Percentiles rank a stretch among this genome's conserved stretches.
Evolutionary conservation across 64 coral and sea anemone species (phyloP).

Genomic region (Porites australiensis): DNA sequence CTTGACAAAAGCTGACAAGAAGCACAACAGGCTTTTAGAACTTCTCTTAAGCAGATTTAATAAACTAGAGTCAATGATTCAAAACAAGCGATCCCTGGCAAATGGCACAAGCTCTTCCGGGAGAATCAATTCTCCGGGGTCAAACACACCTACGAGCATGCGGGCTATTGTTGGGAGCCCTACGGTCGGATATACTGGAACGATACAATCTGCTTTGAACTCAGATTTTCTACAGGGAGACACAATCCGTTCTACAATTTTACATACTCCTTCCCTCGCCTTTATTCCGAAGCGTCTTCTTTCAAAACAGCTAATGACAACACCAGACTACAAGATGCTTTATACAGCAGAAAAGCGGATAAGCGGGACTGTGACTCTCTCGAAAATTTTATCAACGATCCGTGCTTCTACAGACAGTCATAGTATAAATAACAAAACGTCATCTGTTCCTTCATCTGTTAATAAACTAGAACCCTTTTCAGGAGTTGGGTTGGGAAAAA

Average conservation of each 20-base stretch:
- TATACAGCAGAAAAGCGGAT: not conserved
- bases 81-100: not conserved
- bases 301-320: too few relatives aligned
- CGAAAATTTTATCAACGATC: not conserved
- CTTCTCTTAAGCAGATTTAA: constrained; percentile 8
- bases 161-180: not conserved
- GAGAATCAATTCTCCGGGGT: not conserved
- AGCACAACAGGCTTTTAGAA: constrained; percentile 12
- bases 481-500: not conserved
- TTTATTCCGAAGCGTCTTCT: not conserved
- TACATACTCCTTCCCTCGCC: not conserved
- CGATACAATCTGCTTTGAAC: not conserved
- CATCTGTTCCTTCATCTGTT: too few relatives aligned
- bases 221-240: not conserved
- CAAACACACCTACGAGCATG: too few relatives aligned
- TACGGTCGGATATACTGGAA: not conserved
- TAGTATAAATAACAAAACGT: not conserved
- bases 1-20: not conserved
- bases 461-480: not conserved
- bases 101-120: not conserved
- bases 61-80: constrained; percentile 12
- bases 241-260: not conserved
- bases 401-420: not conserved
- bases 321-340: not conserved
- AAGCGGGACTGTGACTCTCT: not conserved